Percentiles rank a stretch among this genome's conserved stretches.
Conservation (phyloP, 2,113 vertebrate genomes). For the Lynx canadensis region DNA sequence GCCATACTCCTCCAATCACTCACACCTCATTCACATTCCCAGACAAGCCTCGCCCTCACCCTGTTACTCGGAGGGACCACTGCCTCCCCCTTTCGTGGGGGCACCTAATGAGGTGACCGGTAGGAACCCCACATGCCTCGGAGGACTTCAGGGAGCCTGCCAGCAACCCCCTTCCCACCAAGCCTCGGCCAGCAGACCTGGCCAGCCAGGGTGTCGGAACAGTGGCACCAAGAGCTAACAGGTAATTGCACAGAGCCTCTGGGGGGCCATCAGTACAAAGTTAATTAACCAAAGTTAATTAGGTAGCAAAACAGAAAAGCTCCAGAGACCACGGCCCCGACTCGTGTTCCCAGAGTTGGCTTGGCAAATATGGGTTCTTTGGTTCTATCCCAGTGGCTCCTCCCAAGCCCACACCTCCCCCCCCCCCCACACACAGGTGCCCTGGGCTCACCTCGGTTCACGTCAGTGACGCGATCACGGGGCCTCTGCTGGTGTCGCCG, state of each 20-base stretch:
- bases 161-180: neutral
- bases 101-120: constrained; percentile 64
- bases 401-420: neutral
- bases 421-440: neutral
- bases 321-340: neutral
- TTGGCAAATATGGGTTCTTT: neutral
- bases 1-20: neutral
- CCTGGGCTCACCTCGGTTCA: constrained; percentile 51
- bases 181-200: neutral
- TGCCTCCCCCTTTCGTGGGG: neutral
- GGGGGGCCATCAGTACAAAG: constrained; percentile 5
- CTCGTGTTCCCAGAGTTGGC: neutral
- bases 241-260: constrained; percentile 43
- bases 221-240: neutral
- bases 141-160: neutral
- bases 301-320: constrained; percentile 51
- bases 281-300: constrained; percentile 75
- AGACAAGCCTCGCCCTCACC: neutral
- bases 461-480: fast-evolving
- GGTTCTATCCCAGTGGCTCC: neutral
- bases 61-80: neutral
- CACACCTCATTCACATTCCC: constrained; percentile 29
- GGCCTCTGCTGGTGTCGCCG: constrained; percentile 41
- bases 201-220: neutral
- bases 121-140: neutral